A percentile compares a stretch with the other conserved stretches of the same genome.
phyloP scores from a whole-genome alignment of 2,113 vertebrate genomes.

The Oceanites oceanicus region DNA sequence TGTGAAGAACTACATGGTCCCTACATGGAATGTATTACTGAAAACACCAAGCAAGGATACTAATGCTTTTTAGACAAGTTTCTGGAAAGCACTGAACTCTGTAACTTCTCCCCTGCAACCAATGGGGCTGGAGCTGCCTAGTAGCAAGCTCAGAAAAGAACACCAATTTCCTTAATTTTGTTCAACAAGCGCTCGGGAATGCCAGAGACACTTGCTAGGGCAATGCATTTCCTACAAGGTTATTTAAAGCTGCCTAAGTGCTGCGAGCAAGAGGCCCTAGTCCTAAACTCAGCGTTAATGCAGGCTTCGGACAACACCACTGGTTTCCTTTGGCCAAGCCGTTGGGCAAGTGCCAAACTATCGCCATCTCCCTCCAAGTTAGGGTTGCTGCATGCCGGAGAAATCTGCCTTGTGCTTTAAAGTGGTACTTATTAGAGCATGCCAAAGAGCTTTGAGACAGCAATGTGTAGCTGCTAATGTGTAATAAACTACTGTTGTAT shows the following conservation, averaged over 20 bases:
- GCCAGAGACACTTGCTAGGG: not conserved
- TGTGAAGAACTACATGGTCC: not conserved
- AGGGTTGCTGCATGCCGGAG: not conserved
- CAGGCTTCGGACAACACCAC: not conserved
- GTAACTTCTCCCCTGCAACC: not conserved
- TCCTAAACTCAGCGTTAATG: not conserved
- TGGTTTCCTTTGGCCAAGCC: not conserved
- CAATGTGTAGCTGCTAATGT: not conserved
- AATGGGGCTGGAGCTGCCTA: fast-evolving
- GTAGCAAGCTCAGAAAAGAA: not conserved
- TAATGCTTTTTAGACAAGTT: not conserved
- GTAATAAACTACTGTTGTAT: not conserved
- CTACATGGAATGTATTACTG: not conserved
- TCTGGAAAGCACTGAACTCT: not conserved
- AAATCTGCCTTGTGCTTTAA: not conserved
- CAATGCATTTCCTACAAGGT: not conserved
- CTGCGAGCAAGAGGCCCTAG: not conserved
- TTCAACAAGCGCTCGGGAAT: fast-evolving
- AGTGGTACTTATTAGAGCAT: not conserved
- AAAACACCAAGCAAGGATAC: not conserved
- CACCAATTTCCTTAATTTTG: not conserved
- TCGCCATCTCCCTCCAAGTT: not conserved
- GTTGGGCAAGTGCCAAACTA: not conserved
- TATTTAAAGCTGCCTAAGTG: not conserved
- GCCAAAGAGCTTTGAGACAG: not conserved